Conservation (phyloP, 1,140 invertebrate species). For the Pseudomyrmex pallidus region DNA sequence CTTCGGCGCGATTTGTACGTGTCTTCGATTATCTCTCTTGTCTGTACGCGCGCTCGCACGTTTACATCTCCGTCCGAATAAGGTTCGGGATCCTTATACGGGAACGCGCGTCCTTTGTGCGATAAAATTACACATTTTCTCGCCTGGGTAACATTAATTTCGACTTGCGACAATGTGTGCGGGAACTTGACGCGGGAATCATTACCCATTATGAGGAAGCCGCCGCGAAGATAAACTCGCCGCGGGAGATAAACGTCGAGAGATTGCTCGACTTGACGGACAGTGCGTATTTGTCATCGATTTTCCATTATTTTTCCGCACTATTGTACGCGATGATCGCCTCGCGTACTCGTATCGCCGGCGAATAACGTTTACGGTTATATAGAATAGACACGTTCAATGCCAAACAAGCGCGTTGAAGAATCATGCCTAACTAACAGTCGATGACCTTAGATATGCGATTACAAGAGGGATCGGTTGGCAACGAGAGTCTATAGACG, state of each 20-base stretch:
- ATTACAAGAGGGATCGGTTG: conserved; percentile 40
- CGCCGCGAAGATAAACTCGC: background rate
- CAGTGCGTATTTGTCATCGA: conserved; percentile 52
- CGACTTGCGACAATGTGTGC: conserved; percentile 24
- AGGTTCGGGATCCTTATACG: conserved; percentile 30
- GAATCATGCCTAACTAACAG: conserved; percentile 34
- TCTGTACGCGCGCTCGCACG: background rate
- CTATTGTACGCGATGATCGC: background rate
- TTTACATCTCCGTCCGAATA: background rate
- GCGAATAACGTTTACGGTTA: conserved; percentile 48
- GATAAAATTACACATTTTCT: conserved; percentile 32
- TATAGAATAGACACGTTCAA: conserved; percentile 15
- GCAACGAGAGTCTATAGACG: background rate
- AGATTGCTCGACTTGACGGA: conserved; percentile 41
- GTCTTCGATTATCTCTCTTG: conserved; percentile 40
- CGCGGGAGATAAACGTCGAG: conserved; percentile 25
- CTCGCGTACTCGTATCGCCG: conserved; percentile 14
- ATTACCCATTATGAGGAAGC: conserved; percentile 37
- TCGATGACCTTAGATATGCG: conserved; percentile 45
- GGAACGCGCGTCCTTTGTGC: conserved; percentile 23
- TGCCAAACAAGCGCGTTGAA: conserved; percentile 21
- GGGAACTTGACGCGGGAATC: conserved; percentile 15
- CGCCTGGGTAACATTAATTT: conserved; percentile 31
- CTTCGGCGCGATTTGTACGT: background rate
- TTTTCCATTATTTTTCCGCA: conserved; percentile 22